Evolutionary conservation across 2,888 invertebrate genomes (phyloP).

Genomic region (Tholera decimalis): DNA sequence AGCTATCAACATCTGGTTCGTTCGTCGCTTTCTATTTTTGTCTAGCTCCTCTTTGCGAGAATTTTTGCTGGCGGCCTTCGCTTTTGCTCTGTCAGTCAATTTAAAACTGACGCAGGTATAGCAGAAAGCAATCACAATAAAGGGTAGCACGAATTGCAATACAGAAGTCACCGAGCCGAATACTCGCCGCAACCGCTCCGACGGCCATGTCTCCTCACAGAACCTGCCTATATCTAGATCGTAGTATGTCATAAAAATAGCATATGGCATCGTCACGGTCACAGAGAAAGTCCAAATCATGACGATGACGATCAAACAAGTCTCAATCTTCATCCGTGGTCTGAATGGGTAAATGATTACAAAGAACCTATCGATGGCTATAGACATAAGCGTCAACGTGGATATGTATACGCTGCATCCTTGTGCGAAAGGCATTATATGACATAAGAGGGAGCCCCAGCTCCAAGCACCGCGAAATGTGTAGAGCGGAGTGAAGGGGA

Average conservation of each 20-base stretch:
- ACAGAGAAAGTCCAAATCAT: conserved; percentile 98
- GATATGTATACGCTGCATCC: conserved; percentile 99
- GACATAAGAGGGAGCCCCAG: conserved; percentile 97
- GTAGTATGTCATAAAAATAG: conserved; percentile 94
- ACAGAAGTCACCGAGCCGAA: conserved; percentile 97
- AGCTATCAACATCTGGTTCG: conserved; percentile 99
- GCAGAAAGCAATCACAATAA: conserved; percentile 98
- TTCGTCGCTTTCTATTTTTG: conserved; percentile 96
- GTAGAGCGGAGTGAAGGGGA: conserved; percentile 99
- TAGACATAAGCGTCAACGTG: conserved; percentile 98
- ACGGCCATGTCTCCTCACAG: conserved; percentile 98
- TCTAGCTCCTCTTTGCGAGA: conserved; percentile 97
- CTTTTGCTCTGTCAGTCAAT: conserved; percentile 95
- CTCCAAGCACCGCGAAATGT: conserved; percentile 98
- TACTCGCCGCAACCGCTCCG: conserved; percentile 94
- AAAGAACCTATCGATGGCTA: conserved; percentile 99
- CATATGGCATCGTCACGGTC: conserved; percentile 97
- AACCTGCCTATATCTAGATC: conserved; percentile 89
- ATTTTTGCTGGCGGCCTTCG: conserved; percentile 96
- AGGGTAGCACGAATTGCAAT: conserved; percentile 98
- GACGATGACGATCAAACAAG: conserved; percentile 96
- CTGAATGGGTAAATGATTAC: conserved; percentile 99
- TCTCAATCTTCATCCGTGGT: conserved; percentile 97
- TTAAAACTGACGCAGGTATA: conserved; percentile 98
- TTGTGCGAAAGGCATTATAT: conserved; percentile 98